Evolutionary conservation across 2,113 vertebrate species (phyloP).

Genomic region (Cyanistes caeruleus): DNA sequence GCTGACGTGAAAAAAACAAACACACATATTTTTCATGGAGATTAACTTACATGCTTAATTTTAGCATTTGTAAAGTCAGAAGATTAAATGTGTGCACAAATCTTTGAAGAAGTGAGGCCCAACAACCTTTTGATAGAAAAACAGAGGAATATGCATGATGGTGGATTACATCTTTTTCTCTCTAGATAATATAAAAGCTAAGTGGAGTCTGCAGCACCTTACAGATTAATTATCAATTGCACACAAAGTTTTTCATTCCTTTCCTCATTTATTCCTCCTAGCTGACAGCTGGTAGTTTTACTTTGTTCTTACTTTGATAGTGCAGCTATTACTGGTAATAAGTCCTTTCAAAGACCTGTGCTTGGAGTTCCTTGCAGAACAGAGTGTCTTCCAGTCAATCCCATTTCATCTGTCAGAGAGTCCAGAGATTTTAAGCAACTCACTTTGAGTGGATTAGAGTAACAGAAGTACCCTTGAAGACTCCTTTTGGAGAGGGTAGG

Average conservation of each 20-base stretch:
- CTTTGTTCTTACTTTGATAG: background rate
- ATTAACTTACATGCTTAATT: background rate
- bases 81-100: background rate
- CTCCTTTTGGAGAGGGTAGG: background rate
- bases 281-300: background rate
- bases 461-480: background rate
- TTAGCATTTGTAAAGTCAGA: background rate
- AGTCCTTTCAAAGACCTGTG: background rate
- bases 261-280: background rate
- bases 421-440: background rate
- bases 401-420: background rate
- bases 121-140: background rate
- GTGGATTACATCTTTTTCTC: background rate
- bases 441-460: background rate
- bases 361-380: background rate
- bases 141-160: background rate
- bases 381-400: background rate
- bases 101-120: background rate
- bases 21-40: background rate
- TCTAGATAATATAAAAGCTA: background rate
- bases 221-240: background rate
- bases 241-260: background rate
- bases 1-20: accelerated
- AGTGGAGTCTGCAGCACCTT: background rate
- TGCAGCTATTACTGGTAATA: background rate